Evolutionary conservation across 2,797 vertebrate species (phyloP), one percentile per base, ranked within the genome.

Genomic region (Notolabrus celidotus): DNA sequence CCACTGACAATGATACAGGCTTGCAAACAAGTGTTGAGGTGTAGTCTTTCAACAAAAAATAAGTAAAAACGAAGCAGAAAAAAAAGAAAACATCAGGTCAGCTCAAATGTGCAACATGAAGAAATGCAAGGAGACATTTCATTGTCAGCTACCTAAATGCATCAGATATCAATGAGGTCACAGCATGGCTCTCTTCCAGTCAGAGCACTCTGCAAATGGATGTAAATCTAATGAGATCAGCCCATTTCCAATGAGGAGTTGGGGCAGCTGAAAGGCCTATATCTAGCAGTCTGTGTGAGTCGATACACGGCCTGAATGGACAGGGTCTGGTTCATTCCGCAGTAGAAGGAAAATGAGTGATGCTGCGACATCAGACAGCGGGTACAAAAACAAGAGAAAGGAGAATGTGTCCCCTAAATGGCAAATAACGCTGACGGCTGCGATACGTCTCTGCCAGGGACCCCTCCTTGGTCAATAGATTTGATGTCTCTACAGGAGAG

Each of bases 211-310:
- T 61, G 66, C 62, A 87, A 87, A 89, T 85, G 77, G 75, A 86
- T 78, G 72, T 70, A 76, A 67, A 88, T 82, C 76, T 86, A 91
- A 89, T 83, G 86, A 86, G 86, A 87, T 80, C 65, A 74, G 80
- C 74, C 78, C 50, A 68, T 73, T 84, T 67, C 71, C 62, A 69
- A 19, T 49, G 78, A 65, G 55, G 42, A 59, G 54, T 22, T 34
- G 47, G 42, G 49, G 63, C 7, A 23, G 50, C 41, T 54, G 19
- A 67, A 19, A 60, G 55, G 49, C 58, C 53, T 38, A 20, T 49
- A 50, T 66, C 36, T 23, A 36, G 69, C 77, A 72, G 64, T 55
- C 34, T 10, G 67, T 60, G 19, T 1, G 42, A 78, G 68, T 75
- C 34, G 8, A 79, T 66, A 39, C 56, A 43, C 2, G n/a, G 36